These are phyloP conservation scores for Dallia pectoralis DNA, from an alignment of 2,797 vertebrate species.

Conservation along the genomic window DNA sequence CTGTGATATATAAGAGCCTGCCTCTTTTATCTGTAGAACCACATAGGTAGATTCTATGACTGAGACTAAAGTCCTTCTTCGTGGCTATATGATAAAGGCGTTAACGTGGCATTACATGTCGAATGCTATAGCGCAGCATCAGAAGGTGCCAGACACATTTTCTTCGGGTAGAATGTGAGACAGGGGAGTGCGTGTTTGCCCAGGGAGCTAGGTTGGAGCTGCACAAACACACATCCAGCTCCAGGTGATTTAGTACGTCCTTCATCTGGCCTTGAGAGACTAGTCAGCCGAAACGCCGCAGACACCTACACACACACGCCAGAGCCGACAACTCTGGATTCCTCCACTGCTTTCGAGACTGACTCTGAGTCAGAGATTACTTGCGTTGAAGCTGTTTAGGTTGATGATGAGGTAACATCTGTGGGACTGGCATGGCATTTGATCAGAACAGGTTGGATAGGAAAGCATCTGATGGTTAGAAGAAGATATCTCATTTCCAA, in stretches of 20 bases:
- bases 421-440: no score
- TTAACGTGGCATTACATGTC: slow-evolving; percentile 11
- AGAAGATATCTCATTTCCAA: no score
- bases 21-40: neutral
- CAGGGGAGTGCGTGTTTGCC: slow-evolving; percentile 8
- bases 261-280: slow-evolving; percentile 16
- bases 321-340: neutral
- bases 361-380: no score
- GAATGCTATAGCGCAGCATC: slow-evolving; percentile 18
- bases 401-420: no score
- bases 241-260: slow-evolving; percentile 9
- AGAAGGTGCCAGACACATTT: neutral
- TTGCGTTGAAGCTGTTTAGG: no score
- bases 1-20: neutral
- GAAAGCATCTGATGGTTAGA: no score
- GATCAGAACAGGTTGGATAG: no score
- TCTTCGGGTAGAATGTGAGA: neutral
- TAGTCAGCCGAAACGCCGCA: neutral
- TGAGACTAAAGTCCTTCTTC: slow-evolving; percentile 13
- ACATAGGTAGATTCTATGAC: neutral
- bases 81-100: slow-evolving; percentile 20
- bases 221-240: slow-evolving; percentile 6
- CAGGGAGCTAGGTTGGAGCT: neutral
- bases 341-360: no score
- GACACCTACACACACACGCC: neutral